Evolutionary conservation across 2,113 vertebrate genomes (phyloP).

Genomic region (Xiphophorus maculatus): DNA sequence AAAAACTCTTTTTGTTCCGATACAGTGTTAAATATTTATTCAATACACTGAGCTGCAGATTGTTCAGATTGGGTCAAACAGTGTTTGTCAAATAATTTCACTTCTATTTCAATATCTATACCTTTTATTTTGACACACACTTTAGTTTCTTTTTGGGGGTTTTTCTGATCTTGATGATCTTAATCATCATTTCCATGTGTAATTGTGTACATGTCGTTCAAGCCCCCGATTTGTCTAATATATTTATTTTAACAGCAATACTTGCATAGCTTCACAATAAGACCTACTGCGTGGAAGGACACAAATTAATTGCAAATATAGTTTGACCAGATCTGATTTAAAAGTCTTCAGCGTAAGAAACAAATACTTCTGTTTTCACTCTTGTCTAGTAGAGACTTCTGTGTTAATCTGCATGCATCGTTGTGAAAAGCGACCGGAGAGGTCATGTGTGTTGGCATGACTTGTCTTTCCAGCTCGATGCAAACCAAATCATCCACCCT

Average conservation of each 20-base stretch:
- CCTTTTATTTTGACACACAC: neutral
- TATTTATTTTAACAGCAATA: neutral
- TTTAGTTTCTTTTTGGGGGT: neutral
- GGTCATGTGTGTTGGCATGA: conserved; percentile 65
- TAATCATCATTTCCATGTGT: neutral
- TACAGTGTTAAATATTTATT: conserved; percentile 20
- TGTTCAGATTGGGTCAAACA: conserved; percentile 9
- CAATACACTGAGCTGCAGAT: conserved; percentile 16
- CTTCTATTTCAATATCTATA: neutral
- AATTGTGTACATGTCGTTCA: conserved; percentile 14
- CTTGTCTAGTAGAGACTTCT: conserved; percentile 25
- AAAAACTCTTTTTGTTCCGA: conserved; percentile 12
- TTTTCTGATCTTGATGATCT: neutral
- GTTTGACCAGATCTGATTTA: conserved; percentile 11
- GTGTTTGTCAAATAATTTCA: conserved; percentile 32
- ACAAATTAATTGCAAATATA: conserved; percentile 21
- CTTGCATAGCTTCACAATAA: neutral
- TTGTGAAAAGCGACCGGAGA: conserved; percentile 50
- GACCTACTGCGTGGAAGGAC: neutral
- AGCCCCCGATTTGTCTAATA: neutral
- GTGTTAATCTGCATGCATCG: conserved; percentile 68
- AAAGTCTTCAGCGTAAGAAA: conserved; percentile 19
- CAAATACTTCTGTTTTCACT: conserved; percentile 20
- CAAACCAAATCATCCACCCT: conserved; percentile 33
- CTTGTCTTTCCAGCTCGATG: conserved; percentile 33